Base-by-base conservation (phyloP, 2,888 invertebrate genomes). In the Hesperia comma region DNA sequence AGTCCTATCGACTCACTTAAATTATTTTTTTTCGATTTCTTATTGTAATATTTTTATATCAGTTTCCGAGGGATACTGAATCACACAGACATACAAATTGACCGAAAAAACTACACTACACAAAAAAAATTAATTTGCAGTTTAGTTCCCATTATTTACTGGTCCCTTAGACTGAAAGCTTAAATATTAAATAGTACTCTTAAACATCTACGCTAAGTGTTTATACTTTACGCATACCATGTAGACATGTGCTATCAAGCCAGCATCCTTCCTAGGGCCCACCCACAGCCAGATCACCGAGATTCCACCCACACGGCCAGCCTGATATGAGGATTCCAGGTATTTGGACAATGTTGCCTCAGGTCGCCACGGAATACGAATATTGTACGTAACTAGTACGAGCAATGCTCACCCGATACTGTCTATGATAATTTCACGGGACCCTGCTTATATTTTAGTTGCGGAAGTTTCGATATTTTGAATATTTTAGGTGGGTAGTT, bases 241-340 rank as follows among this genome's bases (percentile, higher is more conserved):
- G 8, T 51, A 51, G 51, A 51, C 53, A 53, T 41, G 58, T 66
- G 58, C 58, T 43, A 60, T 66, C 64, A 51, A 7, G 33, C 56
- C 33, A 12, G 46, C n/a, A 57, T 57, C 57, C 57, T 26, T 58
- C 58, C 49, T 58, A 63, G 51, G 14, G 53, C 32, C 66, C 66
- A 60, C 66, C 66, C 60, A 66, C 66, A 60, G 51, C 15, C 46
- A 37, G 51, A n/a, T n/a, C n/a, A n/a, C n/a, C n/a, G n/a, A n/a
- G n/a, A n/a, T n/a, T n/a, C n/a, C n/a, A n/a, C n/a, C n/a, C n/a
- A n/a, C n/a, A n/a, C 66, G 66, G 51, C 15, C 46, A 37, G 51
- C 6, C 57, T 37, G 66, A 60, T 66, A 66, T 26, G 58, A 37
- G 55, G 51, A 21, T 60, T 43, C 58, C 51, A 40, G 58, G 64